phyloP scores from a whole-genome alignment of 1,140 invertebrate genomes.

The Drosophila teissieri region DNA sequence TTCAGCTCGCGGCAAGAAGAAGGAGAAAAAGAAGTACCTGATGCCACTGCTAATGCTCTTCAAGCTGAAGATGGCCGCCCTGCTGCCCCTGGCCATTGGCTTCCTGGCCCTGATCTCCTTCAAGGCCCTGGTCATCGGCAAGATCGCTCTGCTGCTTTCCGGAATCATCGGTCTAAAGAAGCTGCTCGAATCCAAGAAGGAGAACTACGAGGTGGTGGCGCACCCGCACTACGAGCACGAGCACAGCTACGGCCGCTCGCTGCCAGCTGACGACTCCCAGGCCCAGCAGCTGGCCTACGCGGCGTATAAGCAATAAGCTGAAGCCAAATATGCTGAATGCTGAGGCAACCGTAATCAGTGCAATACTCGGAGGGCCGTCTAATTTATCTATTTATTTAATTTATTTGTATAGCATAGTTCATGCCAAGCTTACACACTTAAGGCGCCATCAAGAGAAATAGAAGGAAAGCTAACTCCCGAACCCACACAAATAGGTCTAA shows the following conservation, averaged over 20 bases:
- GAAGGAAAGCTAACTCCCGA: slow-evolving; percentile 12
- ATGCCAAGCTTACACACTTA: slow-evolving; percentile 56
- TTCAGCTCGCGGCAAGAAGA: slow-evolving; percentile 90
- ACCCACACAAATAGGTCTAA: slow-evolving; percentile 56
- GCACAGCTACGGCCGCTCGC: slow-evolving; percentile 87
- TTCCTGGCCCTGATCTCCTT: slow-evolving; percentile 92
- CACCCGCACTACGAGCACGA: slow-evolving; percentile 88
- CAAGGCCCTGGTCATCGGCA: slow-evolving; percentile 92
- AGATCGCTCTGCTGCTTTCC: slow-evolving; percentile 91
- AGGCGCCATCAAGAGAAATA: slow-evolving; percentile 56
- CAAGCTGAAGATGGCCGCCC: slow-evolving; percentile 91
- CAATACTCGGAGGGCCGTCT: slow-evolving; percentile 72
- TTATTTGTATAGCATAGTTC: slow-evolving; percentile 77
- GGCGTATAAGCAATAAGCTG: slow-evolving; percentile 85
- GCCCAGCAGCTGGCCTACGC: slow-evolving; percentile 88
- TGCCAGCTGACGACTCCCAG: slow-evolving; percentile 73
- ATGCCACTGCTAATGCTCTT: slow-evolving; percentile 90
- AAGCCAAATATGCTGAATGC: slow-evolving; percentile 44
- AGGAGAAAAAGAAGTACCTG: slow-evolving; percentile 90
- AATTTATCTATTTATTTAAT: slow-evolving; percentile 84
- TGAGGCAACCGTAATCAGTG: slow-evolving; percentile 61
- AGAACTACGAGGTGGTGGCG: slow-evolving; percentile 90
- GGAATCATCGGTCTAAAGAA: slow-evolving; percentile 92
- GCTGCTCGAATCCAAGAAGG: slow-evolving; percentile 89
- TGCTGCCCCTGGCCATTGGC: slow-evolving; percentile 91